Evolutionary conservation across 2,797 vertebrate genomes (phyloP).

Genomic region (Clarias platycephalus): DNA sequence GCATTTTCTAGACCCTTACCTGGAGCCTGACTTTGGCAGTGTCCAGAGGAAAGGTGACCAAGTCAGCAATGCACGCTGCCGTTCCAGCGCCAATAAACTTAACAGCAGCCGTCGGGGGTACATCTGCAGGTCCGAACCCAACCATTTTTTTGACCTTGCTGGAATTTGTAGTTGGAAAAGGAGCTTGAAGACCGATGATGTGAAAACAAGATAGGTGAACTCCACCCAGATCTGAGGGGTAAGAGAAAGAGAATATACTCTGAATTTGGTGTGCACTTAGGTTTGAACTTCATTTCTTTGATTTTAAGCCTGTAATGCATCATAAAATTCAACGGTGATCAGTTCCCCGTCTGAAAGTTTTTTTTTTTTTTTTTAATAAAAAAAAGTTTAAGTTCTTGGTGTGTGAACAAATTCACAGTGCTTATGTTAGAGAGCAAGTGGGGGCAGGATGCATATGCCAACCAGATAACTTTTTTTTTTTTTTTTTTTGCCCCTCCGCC

Average conservation of each 20-base stretch:
- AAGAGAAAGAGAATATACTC: not conserved
- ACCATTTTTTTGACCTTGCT: constrained; percentile 71
- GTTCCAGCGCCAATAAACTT: constrained; percentile 87
- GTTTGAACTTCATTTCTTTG: not conserved
- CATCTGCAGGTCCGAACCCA: constrained; percentile 81
- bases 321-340: no score
- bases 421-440: not conserved
- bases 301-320: not conserved
- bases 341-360: no score
- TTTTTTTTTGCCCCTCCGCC: no score
- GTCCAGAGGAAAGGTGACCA: constrained; percentile 87
- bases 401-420: not conserved
- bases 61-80: constrained; percentile 86
- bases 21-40: constrained; percentile 89
- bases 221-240: constrained; percentile 66
- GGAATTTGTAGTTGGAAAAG: constrained; percentile 26
- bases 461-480: not conserved
- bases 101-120: constrained; percentile 80
- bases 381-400: no score
- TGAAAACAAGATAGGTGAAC: constrained; percentile 68
- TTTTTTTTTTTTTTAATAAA: no score
- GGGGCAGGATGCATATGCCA: not conserved
- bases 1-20: constrained; percentile 64
- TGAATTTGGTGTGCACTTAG: not conserved
- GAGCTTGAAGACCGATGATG: constrained; percentile 47